Evolutionary conservation across 2,113 vertebrate genomes (phyloP), one percentile per base, ranked within the genome.

Genomic region (Tiliqua scincoides): DNA sequence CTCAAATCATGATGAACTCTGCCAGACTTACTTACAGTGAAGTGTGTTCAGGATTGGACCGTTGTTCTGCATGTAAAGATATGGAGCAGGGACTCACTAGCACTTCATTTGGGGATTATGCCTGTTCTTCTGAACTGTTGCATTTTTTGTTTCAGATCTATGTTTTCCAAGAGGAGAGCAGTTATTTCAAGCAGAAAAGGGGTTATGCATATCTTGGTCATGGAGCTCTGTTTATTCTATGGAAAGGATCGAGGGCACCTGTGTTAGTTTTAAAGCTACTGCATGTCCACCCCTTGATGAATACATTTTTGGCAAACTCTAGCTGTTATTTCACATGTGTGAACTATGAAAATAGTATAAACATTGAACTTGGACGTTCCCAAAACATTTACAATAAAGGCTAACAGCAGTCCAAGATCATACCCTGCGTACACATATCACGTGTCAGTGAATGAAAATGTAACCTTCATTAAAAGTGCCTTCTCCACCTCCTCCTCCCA

Each of bases 321-420:
- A 92, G 90, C 93, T 96, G 95, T 95, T 95, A 92, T 95, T 96
- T 96, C 96, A 96, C 95, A 95, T 96, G 93, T 87, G 90, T 89
- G 88, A 93, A 82, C 85, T 85, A 87, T 75, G 88, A 94, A 93
- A 95, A 95, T 94, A 93, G 90, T 92, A 90, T 95, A 95, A 95
- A 95, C 93, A 93, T 62, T 93, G 93, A 86, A 48, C 91, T 91
- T 95, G 88, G 91, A 90, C 93, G 88, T 91, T 94, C 83, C 79
- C 83, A 94, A 95, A 95, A 94, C 93, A 95, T 95, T 95, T 95
- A 94, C 89, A 91, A 40, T 91, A 91, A 94, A 92, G 85, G 85
- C 85, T 87, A 88, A 94, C 57, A 35, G 91, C 77, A 88, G 79
- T 88, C 89, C 89, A 90, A 74, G 88, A 92, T 80, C 89, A 92